phyloP scores from a whole-genome alignment of 2,888 invertebrate species.

The Cryptosula pallasiana region DNA sequence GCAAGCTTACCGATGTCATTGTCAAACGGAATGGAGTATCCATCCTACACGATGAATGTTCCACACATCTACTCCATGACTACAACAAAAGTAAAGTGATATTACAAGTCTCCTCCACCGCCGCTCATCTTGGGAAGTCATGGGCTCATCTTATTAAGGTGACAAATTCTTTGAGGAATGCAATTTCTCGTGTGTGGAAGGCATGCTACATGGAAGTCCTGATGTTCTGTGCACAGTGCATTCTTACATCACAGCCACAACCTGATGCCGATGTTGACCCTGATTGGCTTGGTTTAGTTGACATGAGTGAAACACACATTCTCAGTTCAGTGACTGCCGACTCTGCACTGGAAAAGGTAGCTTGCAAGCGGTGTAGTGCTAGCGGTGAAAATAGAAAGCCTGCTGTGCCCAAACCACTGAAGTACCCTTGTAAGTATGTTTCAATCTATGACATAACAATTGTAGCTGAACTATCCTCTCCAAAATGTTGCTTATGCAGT shows the following conservation, averaged over 20 bases:
- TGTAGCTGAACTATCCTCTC: background rate
- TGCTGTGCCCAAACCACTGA: background rate
- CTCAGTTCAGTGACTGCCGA: background rate
- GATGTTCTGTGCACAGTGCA: background rate
- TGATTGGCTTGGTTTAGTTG: background rate
- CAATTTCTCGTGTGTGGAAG: background rate
- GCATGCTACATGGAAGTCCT: background rate
- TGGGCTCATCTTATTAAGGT: background rate
- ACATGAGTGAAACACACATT: background rate
- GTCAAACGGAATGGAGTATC: background rate
- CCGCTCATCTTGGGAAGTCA: background rate
- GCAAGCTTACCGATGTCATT: background rate
- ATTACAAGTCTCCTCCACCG: background rate
- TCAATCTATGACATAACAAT: background rate
- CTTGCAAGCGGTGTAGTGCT: background rate
- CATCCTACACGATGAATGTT: background rate
- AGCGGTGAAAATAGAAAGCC: background rate
- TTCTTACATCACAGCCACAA: background rate
- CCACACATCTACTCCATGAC: background rate
- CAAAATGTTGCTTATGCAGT: background rate
- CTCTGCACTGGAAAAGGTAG: background rate
- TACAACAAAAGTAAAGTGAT: background rate
- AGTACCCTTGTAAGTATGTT: background rate
- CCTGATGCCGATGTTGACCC: background rate
- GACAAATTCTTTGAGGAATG: background rate